phyloP scores from a whole-genome alignment of 2,797 vertebrate genomes.

The Anguilla anguilla region DNA sequence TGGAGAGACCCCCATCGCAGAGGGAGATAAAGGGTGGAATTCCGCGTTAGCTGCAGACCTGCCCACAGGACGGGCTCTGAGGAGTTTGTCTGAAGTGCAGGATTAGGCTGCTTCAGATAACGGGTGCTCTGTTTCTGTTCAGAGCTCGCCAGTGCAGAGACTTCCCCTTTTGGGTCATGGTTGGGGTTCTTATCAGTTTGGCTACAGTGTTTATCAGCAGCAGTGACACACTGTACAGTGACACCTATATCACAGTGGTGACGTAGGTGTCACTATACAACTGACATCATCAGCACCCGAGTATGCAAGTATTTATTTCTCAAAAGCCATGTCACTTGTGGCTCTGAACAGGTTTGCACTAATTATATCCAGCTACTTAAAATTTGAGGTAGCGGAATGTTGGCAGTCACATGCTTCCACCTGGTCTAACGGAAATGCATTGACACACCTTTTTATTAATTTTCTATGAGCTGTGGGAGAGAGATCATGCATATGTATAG shows the following conservation, averaged over 20 bases:
- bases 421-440: background rate
- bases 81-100: background rate
- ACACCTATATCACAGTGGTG: background rate
- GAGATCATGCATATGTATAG: background rate
- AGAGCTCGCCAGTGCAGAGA: background rate
- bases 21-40: background rate
- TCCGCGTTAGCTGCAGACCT: background rate
- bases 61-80: background rate
- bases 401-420: background rate
- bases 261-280: background rate
- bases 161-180: background rate
- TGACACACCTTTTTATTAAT: background rate
- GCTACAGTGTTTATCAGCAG: background rate
- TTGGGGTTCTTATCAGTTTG: background rate
- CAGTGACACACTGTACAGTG: background rate
- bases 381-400: background rate
- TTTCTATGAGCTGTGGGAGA: background rate
- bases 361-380: background rate
- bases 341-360: background rate
- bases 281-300: background rate
- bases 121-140: background rate
- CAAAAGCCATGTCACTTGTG: background rate
- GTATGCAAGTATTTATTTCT: background rate
- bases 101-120: background rate
- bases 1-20: background rate